Base-by-base conservation (phyloP, 2,888 invertebrate genomes). In the Epinotia demarniana region DNA sequence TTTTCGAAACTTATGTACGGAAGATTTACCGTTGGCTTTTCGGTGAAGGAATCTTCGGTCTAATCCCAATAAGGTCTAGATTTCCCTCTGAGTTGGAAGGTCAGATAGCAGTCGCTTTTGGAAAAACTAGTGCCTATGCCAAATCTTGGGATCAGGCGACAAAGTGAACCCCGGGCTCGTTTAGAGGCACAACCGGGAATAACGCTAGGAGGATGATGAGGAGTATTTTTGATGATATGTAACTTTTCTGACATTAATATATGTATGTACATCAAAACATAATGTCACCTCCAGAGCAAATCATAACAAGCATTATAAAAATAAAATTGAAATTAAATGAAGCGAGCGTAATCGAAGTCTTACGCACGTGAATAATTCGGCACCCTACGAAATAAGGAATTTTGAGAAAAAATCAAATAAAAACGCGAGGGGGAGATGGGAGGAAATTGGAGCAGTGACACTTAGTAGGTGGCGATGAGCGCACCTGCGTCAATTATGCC, bases 351-450 rank as follows among this genome's bases (percentile, higher is more conserved):
- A 69, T 63, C 67, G 61, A 75, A 72, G 75, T 73, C 73, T 84
- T 82, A 82, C 84, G 82, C 83, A 82, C 80, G 79, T 78, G 80
- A 83, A 85, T 83, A 81, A 82, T 82, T 82, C 78, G 81, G 81
- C 86, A 81, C 84, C 81, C 87, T 82, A 85, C 84, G 87, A 86
- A 86, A 86, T 87, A 87, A 87, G 86, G 88, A 88, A 91, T 90
- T 91, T 91, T 89, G 88, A 86, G 86, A 85, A 89, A 87, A 91
- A 92, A 89, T 87, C 89, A 87, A 91, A 92, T 90, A 91, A 91
- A 82, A 85, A 79, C 78, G 69, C 77, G 78, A 71, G 78, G 78
- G 80, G 79, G 79, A 74, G 75, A 76, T 76, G 83, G 84, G 83
- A 85, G 89, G 89, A 90, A 91, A 91, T 92, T 90, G 90, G 88